phyloP scores from a whole-genome alignment of 2,888 invertebrate genomes.

The Gonocerus acuteangulatus region DNA sequence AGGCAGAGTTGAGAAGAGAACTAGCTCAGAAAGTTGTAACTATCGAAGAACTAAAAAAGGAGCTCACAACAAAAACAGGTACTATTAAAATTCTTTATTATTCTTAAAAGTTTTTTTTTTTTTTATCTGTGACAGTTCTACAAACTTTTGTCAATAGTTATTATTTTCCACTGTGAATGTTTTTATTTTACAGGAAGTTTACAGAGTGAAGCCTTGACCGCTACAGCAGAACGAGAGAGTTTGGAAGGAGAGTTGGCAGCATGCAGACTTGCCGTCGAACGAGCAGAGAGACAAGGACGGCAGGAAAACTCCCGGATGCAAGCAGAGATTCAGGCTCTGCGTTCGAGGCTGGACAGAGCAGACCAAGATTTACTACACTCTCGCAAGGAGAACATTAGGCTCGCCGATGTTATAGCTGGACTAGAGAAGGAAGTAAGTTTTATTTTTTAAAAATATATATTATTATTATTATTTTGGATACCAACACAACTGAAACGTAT shows the following conservation, averaged over 20 bases:
- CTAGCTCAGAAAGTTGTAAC: constrained; percentile 64
- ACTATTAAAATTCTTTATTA: constrained; percentile 33
- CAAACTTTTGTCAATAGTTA: too few species aligned
- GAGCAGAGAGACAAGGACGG: constrained; percentile 65
- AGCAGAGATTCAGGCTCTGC: constrained; percentile 63
- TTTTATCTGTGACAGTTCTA: too few species aligned
- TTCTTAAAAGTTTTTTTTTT: too few species aligned
- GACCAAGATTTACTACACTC: constrained; percentile 75
- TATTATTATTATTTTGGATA: background rate
- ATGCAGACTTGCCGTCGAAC: constrained; percentile 55
- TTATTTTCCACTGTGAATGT: too few species aligned
- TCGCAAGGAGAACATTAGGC: constrained; percentile 67
- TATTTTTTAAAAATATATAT: background rate
- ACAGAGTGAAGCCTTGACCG: constrained; percentile 68
- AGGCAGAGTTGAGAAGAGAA: constrained; percentile 68
- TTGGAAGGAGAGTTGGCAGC: constrained; percentile 71
- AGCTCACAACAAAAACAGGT: constrained; percentile 68
- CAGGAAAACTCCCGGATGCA: constrained; percentile 68
- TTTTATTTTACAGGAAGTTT: constrained; percentile 56
- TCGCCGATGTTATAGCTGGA: constrained; percentile 68
- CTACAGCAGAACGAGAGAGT: constrained; percentile 68
- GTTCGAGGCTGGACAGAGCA: constrained; percentile 68
- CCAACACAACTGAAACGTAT: too few species aligned
- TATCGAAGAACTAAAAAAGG: constrained; percentile 72
- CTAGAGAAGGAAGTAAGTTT: constrained; percentile 67